Percentiles rank a stretch among this genome's conserved stretches.
These are phyloP conservation scores for Chloroceryle aenea DNA, from an alignment of 2,113 vertebrate genomes.

Conservation along the genomic window DNA sequence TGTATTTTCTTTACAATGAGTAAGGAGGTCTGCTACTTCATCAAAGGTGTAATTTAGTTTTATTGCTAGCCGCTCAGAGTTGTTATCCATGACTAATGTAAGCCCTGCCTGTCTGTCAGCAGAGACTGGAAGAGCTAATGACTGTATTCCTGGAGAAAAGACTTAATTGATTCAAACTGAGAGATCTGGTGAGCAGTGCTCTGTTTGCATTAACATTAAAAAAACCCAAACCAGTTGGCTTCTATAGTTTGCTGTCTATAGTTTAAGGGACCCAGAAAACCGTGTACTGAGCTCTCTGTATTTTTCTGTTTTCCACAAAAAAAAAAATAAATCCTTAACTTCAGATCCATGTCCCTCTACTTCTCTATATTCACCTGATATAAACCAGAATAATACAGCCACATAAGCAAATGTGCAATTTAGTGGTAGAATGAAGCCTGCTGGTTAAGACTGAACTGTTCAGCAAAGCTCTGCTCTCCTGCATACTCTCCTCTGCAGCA, in stretches of 20 bases:
- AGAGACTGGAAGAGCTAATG: neutral
- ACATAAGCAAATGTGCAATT: accelerated
- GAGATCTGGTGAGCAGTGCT: neutral
- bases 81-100: constrained; percentile 6
- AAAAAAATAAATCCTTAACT: neutral
- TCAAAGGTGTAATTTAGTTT: neutral
- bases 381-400: neutral
- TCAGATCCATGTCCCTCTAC: neutral
- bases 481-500: accelerated
- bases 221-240: accelerated
- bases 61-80: neutral
- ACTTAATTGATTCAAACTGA: neutral
- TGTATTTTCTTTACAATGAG: neutral
- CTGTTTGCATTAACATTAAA: neutral
- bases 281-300: neutral
- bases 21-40: neutral
- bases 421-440: neutral
- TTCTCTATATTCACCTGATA: neutral
- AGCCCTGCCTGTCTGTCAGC: neutral
- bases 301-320: neutral
- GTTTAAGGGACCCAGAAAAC: neutral
- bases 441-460: neutral
- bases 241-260: neutral
- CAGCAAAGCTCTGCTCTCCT: neutral
- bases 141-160: neutral